Evolutionary conservation across 2,888 invertebrate species (phyloP).

Genomic region (Pediacus dermestoides): DNA sequence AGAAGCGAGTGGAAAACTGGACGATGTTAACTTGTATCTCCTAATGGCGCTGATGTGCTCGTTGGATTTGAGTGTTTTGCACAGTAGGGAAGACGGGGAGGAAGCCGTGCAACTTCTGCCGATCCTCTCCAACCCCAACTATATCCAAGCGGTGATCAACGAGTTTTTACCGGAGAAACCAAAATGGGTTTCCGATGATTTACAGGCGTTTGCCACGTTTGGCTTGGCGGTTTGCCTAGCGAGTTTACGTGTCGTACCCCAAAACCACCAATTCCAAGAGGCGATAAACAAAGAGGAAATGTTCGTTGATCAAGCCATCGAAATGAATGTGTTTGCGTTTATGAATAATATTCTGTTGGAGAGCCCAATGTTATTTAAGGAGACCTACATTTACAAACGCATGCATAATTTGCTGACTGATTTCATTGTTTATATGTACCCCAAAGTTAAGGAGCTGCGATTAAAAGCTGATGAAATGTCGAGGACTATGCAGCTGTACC

Average conservation of each 20-base stretch:
- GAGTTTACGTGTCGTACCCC: conserved; percentile 58
- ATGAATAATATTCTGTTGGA: conserved; percentile 70
- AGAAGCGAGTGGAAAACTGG: conserved; percentile 69
- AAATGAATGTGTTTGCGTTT: conserved; percentile 75
- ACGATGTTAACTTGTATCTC: conserved; percentile 73
- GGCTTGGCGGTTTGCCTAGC: conserved; percentile 68
- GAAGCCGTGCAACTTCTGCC: conserved; percentile 66
- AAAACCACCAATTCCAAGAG: conserved; percentile 54
- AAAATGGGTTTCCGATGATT: conserved; percentile 55
- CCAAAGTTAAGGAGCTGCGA: conserved; percentile 80
- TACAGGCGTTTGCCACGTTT: conserved; percentile 63
- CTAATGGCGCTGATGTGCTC: conserved; percentile 81
- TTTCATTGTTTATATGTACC: conserved; percentile 89
- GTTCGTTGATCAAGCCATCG: conserved; percentile 75
- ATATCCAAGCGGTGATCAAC: conserved; percentile 54
- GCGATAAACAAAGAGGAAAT: conserved; percentile 75
- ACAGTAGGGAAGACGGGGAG: conserved; percentile 73
- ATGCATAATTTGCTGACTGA: conserved; percentile 85
- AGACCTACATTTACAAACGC: conserved; percentile 79
- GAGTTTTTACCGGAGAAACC: conserved; percentile 52
- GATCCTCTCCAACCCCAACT: conserved; percentile 59
- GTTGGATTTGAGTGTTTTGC: conserved; percentile 76
- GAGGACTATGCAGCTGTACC: conserved; percentile 64
- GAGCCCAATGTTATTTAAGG: conserved; percentile 64
- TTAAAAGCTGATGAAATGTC: conserved; percentile 87